Evolutionary conservation across 2,888 invertebrate genomes (phyloP).

Genomic region (Apantesis nais): DNA sequence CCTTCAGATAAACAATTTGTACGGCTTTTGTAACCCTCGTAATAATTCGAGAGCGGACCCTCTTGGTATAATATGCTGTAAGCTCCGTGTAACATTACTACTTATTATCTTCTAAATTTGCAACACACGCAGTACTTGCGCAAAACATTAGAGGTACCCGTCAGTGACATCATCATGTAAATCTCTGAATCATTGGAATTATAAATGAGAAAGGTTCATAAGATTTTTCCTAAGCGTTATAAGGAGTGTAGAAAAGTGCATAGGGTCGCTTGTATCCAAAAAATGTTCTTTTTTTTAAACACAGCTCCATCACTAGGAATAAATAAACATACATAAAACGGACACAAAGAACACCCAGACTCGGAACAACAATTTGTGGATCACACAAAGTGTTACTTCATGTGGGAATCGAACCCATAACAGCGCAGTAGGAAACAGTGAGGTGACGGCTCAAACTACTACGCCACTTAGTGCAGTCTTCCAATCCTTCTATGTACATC

Average conservation of each 20-base stretch:
- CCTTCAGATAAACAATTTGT: slow-evolving; percentile 17
- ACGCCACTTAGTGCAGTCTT: too few relatives aligned
- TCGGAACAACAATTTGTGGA: too few relatives aligned
- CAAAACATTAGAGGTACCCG: neutral
- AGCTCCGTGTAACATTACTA: slow-evolving; percentile 16
- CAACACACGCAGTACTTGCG: slow-evolving; percentile 13
- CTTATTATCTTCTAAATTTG: slow-evolving; percentile 19
- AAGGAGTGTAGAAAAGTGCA: neutral
- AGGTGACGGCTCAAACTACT: too few relatives aligned
- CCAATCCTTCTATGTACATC: too few relatives aligned
- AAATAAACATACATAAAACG: too few relatives aligned
- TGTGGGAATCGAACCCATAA: too few relatives aligned
- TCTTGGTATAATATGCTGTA: slow-evolving; percentile 6
- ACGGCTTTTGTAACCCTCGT: slow-evolving; percentile 8
- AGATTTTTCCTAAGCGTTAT: neutral
- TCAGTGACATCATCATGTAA: slow-evolving; percentile 3
- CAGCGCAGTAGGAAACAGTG: too few relatives aligned
- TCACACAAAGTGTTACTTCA: too few relatives aligned
- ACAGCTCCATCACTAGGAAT: too few relatives aligned
- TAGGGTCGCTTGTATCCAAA: neutral
- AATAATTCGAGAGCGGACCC: slow-evolving; percentile 1
- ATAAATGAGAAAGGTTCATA: neutral
- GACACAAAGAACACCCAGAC: too few relatives aligned
- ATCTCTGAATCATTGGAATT: neutral
- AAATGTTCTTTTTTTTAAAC: too few relatives aligned